Evolutionary conservation across 2,113 vertebrate species (phyloP).

Genomic region (Callithrix jacchus): DNA sequence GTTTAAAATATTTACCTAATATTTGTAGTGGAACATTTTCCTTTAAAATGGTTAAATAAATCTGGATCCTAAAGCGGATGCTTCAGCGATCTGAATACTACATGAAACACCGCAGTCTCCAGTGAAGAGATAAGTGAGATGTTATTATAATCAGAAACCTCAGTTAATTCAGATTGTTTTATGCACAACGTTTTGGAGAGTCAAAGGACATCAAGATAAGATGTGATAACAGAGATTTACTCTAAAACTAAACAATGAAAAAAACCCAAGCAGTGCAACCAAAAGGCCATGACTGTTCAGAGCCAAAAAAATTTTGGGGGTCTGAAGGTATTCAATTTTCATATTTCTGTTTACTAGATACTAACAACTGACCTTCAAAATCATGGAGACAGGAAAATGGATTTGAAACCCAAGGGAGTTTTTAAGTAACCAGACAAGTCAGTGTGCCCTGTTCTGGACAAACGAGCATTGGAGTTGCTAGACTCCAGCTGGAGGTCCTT

Average conservation of each 20-base stretch:
- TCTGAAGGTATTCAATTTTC: neutral
- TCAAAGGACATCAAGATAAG: neutral
- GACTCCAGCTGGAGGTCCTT: neutral
- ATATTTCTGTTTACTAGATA: neutral
- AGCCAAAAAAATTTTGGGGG: neutral
- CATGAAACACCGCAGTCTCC: neutral
- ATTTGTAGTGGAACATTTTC: neutral
- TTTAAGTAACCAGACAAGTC: neutral
- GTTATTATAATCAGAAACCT: neutral
- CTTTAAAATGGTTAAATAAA: neutral
- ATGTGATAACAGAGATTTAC: neutral
- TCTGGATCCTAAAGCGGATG: neutral
- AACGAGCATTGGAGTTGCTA: neutral
- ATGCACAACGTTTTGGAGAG: neutral
- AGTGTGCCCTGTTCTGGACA: neutral
- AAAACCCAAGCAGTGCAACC: neutral
- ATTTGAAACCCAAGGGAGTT: neutral
- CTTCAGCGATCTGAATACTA: neutral
- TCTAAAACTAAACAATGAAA: neutral
- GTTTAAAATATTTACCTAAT: neutral
- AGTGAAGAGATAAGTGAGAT: neutral
- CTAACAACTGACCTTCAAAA: neutral
- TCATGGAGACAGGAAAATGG: neutral
- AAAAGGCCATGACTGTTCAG: neutral
- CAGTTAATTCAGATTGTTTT: neutral